A percentile compares a stretch with the other conserved stretches of the same genome.
phyloP scores from a whole-genome alignment of 2,797 vertebrate species.

The Schizothorax lantsangensis region DNA sequence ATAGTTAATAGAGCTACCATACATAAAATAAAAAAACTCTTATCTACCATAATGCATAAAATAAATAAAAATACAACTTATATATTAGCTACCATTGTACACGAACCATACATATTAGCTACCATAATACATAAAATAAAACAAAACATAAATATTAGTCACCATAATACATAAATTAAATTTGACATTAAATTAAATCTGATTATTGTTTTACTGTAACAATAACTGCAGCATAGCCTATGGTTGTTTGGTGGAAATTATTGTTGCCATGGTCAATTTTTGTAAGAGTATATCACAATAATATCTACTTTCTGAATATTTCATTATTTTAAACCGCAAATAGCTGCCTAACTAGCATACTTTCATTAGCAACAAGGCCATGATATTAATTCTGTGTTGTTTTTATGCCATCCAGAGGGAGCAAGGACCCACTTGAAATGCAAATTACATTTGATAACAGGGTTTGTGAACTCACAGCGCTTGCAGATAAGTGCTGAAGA shows the following conservation, averaged over 20 bases:
- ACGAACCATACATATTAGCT: no score
- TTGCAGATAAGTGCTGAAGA: background rate
- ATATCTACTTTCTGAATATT: background rate
- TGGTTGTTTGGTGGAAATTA: background rate
- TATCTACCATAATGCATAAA: no score
- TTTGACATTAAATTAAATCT: background rate
- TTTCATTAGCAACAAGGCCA: background rate
- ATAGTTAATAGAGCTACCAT: no score
- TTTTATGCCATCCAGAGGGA: slow-evolving; percentile 9
- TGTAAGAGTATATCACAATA: background rate
- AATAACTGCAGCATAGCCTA: background rate
- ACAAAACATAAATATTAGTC: background rate
- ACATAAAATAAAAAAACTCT: no score
- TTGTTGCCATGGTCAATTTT: background rate
- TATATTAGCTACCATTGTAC: no score
- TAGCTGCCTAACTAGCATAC: background rate
- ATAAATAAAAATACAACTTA: no score
- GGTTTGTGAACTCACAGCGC: background rate
- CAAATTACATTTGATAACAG: background rate
- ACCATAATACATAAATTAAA: background rate
- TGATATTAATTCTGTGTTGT: background rate
- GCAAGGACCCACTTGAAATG: background rate
- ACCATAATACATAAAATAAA: background rate
- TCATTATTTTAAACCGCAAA: background rate
- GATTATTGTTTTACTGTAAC: background rate